Conservation (phyloP, 2,113 vertebrate genomes). For the Gallinago media region DNA sequence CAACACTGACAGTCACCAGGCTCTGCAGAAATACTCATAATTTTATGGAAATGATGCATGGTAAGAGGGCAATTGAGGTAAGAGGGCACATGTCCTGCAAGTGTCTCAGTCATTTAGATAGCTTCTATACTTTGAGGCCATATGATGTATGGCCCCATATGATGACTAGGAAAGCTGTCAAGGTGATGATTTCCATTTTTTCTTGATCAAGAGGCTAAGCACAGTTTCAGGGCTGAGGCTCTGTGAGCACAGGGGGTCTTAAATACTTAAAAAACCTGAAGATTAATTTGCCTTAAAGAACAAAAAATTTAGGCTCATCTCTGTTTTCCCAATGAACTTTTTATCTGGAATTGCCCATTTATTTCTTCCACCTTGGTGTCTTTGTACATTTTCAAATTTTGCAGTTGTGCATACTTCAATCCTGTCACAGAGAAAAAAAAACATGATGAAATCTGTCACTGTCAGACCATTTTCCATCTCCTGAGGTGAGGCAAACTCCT, state of each 20-base stretch:
- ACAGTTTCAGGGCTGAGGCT: not conserved
- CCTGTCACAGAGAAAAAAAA: not conserved
- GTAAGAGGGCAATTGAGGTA: not conserved
- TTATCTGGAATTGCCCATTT: not conserved
- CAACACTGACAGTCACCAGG: not conserved
- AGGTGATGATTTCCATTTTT: not conserved
- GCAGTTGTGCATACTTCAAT: not conserved
- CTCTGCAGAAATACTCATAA: not conserved
- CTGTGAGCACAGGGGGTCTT: not conserved
- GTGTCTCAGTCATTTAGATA: not conserved
- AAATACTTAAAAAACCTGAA: not conserved
- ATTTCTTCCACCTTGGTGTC: not conserved
- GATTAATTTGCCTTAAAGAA: not conserved
- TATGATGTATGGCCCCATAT: not conserved
- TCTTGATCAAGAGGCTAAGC: not conserved
- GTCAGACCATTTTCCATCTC: not conserved
- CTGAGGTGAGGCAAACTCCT: not conserved
- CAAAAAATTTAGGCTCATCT: not conserved
- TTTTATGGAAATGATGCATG: not conserved
- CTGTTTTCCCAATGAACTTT: not conserved
- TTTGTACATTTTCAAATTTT: not conserved
- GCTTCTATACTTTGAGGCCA: fast-evolving
- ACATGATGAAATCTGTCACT: not conserved
- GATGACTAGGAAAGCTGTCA: not conserved
- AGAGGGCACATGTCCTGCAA: not conserved